Base-by-base conservation (phyloP, 2,888 invertebrate species). In the Hoplodrina ambigua region DNA sequence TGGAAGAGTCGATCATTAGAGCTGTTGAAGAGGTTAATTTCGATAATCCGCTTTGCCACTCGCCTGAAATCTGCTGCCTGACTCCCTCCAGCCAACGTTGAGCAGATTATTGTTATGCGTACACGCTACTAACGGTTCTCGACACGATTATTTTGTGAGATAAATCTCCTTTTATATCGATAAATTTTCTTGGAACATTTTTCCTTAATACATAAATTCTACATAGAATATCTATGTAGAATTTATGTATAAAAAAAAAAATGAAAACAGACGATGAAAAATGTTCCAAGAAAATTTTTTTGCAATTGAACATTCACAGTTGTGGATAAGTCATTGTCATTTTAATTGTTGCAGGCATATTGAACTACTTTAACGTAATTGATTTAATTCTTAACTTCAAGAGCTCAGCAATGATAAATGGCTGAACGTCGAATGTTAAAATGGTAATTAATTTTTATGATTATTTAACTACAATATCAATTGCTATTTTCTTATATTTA, bases 11-110 rank as follows among this genome's bases (percentile, higher is more conserved):
- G 90, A 93, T 94, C 92, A 92, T 93, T 92, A 92, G 86, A 86
- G 83, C 86, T 86, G 89, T 80, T 91, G 92, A 92, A 92, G 93
- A 94, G 93, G 94, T 93, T 94, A 94, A 94, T 94, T 93, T 94
- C 89, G 90, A 92, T 94, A 94, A 95, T 93, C 94, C 92, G 88
- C 92, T 94, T 94, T 91, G 85, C 86, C 87, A 86, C 87, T 89
- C 89, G 78, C 81, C 87, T 85, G 86, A 87, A 91, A 91, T 89
- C 88, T 88, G 87, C 69, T 78, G 72, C 53, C 81, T 78, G 83
- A 75, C 75, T 82, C 77, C 72, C 79, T 72, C 60, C 61, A 75
- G 76, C 70, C 68, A 84, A 75, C 68, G 69, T 76, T 76, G 74
- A 75, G 58, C 63, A 78, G 82, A 85, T 85, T 84, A 85, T 76